phyloP scores from a whole-genome alignment of 2,797 vertebrate species.

The Fundulus diaphanus region DNA sequence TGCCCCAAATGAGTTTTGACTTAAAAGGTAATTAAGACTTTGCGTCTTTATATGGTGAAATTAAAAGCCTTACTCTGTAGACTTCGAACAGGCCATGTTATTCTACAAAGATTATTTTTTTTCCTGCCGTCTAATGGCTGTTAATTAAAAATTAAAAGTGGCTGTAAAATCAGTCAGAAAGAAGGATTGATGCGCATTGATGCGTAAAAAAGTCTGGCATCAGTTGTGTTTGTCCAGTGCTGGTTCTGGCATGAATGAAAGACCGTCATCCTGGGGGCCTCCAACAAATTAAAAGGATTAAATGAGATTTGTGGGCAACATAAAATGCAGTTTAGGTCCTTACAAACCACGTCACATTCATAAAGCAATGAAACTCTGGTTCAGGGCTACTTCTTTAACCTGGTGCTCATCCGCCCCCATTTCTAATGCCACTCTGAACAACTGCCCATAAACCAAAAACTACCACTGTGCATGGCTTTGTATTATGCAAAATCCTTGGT shows the following conservation, averaged over 20 bases:
- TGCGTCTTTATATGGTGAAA: background rate
- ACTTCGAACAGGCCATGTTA: background rate
- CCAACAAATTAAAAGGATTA: background rate
- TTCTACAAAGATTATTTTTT: background rate
- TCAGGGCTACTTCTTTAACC: background rate
- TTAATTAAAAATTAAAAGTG: background rate
- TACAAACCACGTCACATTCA: background rate
- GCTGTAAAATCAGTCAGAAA: background rate
- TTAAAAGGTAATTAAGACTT: conserved; percentile 2
- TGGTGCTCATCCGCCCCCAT: background rate
- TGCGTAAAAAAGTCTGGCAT: background rate
- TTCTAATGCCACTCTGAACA: background rate
- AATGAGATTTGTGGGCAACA: background rate
- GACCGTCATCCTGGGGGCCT: background rate
- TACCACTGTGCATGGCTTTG: background rate
- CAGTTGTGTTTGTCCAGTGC: background rate
- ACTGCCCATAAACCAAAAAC: background rate
- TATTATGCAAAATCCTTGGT: background rate
- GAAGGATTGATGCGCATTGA: background rate
- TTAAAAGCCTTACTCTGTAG: background rate
- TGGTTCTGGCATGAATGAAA: background rate
- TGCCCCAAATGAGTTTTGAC: background rate
- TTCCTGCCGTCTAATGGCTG: background rate
- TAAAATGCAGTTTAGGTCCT: too few relatives aligned
- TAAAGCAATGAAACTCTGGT: background rate